phyloP scores from a whole-genome alignment of 2,888 invertebrate genomes.

The Embidobia sp. region DNA sequence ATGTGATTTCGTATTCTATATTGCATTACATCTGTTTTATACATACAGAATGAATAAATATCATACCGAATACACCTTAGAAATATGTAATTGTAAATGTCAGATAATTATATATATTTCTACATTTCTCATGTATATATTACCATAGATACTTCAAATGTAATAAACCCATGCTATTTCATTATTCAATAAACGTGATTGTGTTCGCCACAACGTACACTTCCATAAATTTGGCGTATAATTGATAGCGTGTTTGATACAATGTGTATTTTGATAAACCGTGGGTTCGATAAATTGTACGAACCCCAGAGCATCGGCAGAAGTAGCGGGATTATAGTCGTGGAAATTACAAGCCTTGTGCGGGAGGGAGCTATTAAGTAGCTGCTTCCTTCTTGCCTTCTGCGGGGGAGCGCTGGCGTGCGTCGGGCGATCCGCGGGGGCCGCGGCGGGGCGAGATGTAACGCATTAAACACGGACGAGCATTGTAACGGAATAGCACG shows the following conservation, averaged over 20 bases:
- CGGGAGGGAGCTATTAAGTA: conserved; percentile 66
- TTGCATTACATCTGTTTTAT: no score
- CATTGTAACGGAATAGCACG: conserved; percentile 69
- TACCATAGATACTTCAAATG: no score
- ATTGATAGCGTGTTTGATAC: not conserved
- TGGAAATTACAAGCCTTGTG: conserved; percentile 8
- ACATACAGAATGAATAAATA: no score
- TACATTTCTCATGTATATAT: no score
- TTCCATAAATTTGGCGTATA: not conserved
- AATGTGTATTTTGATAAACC: not conserved
- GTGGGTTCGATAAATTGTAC: not conserved
- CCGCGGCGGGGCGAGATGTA: conserved; percentile 39
- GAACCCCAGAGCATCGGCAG: not conserved
- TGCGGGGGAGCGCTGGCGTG: conserved; percentile 15
- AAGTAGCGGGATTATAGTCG: conserved; percentile 16
- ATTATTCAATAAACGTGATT: no score
- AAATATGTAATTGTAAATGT: no score
- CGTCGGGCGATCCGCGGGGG: no score
- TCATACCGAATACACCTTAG: no score
- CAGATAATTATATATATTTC: no score
- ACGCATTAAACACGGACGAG: conserved; percentile 59
- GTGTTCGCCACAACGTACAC: no score
- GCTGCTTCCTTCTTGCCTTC: conserved; percentile 60
- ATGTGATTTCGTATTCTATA: no score
- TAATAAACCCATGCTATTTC: no score